Base-by-base conservation (phyloP, 2,888 invertebrate species). In the Caenorhabditis macrosperma region DNA sequence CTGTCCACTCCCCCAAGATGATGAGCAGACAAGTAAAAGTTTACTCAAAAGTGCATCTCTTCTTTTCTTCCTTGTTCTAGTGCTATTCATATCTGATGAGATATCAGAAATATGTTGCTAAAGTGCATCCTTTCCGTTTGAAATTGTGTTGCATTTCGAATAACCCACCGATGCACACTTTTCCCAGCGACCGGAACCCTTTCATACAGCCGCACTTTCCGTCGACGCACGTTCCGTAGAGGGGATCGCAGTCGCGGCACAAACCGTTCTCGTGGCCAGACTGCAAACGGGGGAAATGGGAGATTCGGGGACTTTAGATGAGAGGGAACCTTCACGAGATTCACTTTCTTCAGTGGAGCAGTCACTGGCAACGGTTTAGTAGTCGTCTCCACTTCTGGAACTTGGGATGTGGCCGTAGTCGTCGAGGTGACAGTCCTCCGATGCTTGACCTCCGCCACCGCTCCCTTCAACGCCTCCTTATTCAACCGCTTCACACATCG, bases 161-260 rank as follows among this genome's bases (percentile, higher is more conserved):
- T 76, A 24, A 52, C 82, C 67, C 60, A 88, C 88, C 88, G 55
- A 86, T 82, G 76, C 89, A 89, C 44, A 84, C 82, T 66, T 82
- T 79, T 38, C 86, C 85, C 12, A 81, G 72, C 38, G 85, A 76
- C 76, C 86, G 83, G 76, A 85, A 89, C 26, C 89, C 89, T 66
- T 83, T 82, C 69, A 82, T 80, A 67, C 89, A 89, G 24, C 85
- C 87, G 69, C 89, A 89, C 46, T 76, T 59, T 4, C 86, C 86
- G 33, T 87, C 82, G 17, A 84, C 78, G 54, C 89, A 89, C 5
- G 79, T 74, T 22, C 87, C 89, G 64, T 82, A 85, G 22, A 82
- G 48, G 17, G 83, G 84, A 78, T 86, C 86, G 50, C 85, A 85
- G 38, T 79, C 71, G 9, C 77, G 61, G 24, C 86, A 86, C 3